A percentile compares a stretch with the other conserved stretches of the same genome.
phyloP scores from a whole-genome alignment of 2,113 vertebrate species.

The Ictidomys tridecemlineatus region DNA sequence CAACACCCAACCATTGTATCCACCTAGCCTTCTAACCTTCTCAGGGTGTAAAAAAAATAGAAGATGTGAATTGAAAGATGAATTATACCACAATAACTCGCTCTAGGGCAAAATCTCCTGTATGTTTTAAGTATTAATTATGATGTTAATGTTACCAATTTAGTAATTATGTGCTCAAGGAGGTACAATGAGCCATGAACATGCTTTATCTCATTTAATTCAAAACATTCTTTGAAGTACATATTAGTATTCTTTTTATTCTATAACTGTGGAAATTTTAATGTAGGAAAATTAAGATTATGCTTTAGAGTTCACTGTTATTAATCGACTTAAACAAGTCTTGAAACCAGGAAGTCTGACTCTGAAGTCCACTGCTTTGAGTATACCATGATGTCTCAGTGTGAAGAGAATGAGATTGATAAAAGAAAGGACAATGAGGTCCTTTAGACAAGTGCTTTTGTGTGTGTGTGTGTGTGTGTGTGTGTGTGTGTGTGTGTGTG shows the following conservation, averaged over 20 bases:
- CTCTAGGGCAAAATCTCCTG: neutral
- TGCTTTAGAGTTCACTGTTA: neutral
- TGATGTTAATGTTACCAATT: neutral
- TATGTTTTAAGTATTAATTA: neutral
- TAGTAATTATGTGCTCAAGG: neutral
- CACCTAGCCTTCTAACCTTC: neutral
- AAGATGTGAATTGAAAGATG: neutral
- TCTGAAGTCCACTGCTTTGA: neutral
- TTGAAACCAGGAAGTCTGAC: neutral
- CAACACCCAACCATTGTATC: neutral
- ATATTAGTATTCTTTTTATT: neutral
- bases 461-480: neutral
- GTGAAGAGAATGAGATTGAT: neutral
- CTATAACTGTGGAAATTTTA: neutral
- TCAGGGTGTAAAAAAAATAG: neutral
- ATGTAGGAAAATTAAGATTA: neutral
- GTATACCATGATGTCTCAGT: neutral
- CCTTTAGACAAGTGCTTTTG: neutral
- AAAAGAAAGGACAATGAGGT: neutral
- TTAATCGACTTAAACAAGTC: neutral
- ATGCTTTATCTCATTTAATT: neutral
- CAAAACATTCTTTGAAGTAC: neutral
- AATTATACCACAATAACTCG: neutral
- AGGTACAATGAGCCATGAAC: neutral
- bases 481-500: neutral